phyloP scores from a whole-genome alignment of 1,140 invertebrate genomes.

The Lordiphosa stackelbergi region DNA sequence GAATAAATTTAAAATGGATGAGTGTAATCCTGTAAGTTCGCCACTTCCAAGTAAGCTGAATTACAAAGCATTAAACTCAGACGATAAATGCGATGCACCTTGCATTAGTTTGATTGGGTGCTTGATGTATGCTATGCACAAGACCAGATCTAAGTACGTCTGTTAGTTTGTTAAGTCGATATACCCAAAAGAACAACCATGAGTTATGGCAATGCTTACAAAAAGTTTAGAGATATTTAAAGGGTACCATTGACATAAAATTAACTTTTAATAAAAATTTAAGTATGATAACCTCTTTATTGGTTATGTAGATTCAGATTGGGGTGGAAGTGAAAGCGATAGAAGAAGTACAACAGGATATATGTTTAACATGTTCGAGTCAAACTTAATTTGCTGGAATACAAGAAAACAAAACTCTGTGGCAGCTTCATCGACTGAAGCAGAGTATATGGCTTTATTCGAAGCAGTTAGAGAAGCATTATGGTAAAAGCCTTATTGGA shows the following conservation, averaged over 20 bases:
- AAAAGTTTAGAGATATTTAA: no score
- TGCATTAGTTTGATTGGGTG: not conserved
- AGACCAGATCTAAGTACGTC: constrained; percentile 6
- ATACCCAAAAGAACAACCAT: constrained; percentile 1
- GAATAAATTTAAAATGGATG: constrained; percentile 11
- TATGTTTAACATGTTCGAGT: not conserved
- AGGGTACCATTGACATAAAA: not conserved
- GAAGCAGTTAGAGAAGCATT: constrained; percentile 4
- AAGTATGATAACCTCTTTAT: not conserved
- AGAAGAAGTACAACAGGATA: constrained; percentile 2
- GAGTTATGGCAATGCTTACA: constrained; percentile 1
- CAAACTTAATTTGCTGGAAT: not conserved
- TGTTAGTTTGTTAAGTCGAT: not conserved
- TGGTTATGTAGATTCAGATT: constrained; percentile 3
- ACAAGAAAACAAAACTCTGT: constrained; percentile 2
- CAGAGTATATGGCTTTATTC: constrained; percentile 2
- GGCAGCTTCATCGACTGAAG: constrained; percentile 1
- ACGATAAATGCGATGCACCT: constrained; percentile 6
- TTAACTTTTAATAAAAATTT: not conserved
- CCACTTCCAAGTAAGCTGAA: constrained; percentile 8
- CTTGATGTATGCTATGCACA: not conserved
- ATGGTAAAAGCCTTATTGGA: not conserved
- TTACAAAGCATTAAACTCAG: constrained; percentile 1
- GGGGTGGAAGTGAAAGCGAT: constrained; percentile 3
- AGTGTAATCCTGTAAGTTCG: constrained; percentile 7